These are phyloP conservation scores for Mustelus asterias DNA, from an alignment of 2,113 vertebrate genomes.

Conservation along the genomic window DNA sequence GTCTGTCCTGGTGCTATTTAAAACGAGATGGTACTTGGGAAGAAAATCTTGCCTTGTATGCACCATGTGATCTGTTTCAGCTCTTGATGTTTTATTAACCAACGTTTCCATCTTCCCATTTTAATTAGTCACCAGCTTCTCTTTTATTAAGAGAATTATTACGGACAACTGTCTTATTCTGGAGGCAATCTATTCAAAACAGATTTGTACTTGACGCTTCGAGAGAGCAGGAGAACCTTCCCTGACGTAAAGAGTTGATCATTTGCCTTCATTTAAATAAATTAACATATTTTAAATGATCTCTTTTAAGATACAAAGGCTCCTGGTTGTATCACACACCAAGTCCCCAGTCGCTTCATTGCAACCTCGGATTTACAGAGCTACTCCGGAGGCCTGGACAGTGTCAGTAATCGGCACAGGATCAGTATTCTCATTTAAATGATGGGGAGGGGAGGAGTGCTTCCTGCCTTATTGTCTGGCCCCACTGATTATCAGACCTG, in stretches of 20 bases:
- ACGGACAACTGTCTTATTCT: background rate
- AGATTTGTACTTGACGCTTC: background rate
- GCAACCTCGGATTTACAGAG: background rate
- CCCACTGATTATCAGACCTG: background rate
- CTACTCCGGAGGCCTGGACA: background rate
- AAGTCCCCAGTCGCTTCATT: background rate
- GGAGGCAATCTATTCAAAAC: background rate
- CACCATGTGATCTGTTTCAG: background rate
- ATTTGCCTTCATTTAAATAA: background rate
- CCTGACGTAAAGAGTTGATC: background rate
- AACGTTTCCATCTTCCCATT: background rate
- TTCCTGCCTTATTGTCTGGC: background rate
- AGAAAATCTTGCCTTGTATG: background rate
- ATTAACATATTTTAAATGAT: background rate
- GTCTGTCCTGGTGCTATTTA: background rate
- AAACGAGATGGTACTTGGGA: background rate
- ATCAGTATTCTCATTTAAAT: background rate
- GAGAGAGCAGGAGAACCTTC: background rate
- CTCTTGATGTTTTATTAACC: background rate
- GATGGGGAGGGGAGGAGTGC: no score
- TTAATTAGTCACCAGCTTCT: background rate
- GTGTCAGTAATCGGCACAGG: background rate
- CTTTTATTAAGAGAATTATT: background rate
- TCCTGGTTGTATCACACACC: background rate
- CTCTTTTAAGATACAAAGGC: background rate